Evolutionary conservation across 2,113 vertebrate genomes (phyloP).

Genomic region (Halcyon senegalensis): DNA sequence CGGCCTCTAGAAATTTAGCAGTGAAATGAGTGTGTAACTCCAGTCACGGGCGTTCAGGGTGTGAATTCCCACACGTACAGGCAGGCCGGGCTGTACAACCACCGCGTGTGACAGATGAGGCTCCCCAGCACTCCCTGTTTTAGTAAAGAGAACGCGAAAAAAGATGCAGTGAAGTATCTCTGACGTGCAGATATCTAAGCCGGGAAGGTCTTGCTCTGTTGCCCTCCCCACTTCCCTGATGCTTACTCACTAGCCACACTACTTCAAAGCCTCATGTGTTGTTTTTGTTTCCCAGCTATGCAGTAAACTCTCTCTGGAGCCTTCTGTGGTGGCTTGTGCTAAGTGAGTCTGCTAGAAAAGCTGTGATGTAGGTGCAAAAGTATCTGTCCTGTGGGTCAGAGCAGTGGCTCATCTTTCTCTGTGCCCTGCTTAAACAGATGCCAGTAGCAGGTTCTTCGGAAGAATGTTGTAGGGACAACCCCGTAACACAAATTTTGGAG

Average conservation of each 20-base stretch:
- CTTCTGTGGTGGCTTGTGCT: neutral
- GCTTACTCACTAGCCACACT: neutral
- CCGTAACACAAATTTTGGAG: neutral
- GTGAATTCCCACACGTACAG: neutral
- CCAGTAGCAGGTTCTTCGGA: neutral
- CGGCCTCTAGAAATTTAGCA: conserved; percentile 18
- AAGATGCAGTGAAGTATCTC: neutral
- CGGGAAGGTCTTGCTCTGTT: neutral
- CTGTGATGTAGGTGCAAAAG: neutral
- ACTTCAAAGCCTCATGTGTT: neutral
- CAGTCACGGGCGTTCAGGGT: neutral
- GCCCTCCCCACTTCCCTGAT: neutral
- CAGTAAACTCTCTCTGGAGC: neutral
- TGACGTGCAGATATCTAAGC: neutral
- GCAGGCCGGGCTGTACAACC: neutral
- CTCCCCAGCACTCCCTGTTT: neutral
- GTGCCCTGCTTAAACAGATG: neutral
- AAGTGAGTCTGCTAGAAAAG: neutral
- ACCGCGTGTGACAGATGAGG: neutral
- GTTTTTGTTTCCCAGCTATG: neutral
- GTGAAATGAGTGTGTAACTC: neutral
- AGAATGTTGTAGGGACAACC: neutral
- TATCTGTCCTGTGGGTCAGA: neutral
- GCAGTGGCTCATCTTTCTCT: neutral
- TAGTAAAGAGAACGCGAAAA: neutral